Conservation (phyloP, 2,113 vertebrate genomes). For the Tyrannus savana region DNA sequence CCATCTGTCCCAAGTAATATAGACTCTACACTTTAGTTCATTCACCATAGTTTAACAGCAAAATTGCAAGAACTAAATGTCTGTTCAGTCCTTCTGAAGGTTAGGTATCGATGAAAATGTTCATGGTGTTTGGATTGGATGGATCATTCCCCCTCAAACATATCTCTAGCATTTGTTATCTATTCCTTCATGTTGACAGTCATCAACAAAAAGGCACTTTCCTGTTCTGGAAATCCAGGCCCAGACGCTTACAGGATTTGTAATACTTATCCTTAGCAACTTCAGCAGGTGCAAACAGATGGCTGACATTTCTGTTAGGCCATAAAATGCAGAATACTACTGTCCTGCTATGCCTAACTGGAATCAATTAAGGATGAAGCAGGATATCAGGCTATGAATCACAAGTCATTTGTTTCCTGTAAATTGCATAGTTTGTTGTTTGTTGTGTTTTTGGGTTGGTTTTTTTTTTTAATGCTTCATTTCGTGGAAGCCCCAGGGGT, state of each 20-base stretch:
- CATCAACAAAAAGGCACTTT: background rate
- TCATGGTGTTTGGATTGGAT: conserved; percentile 2
- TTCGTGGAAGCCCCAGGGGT: background rate
- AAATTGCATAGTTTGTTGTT: background rate
- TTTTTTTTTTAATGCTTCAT: background rate
- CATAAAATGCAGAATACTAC: conserved; percentile 39
- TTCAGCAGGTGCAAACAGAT: conserved; percentile 68
- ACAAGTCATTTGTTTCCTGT: conserved; percentile 35
- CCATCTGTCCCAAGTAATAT: conserved; percentile 74
- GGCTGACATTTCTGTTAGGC: conserved; percentile 65
- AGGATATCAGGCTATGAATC: conserved; percentile 29
- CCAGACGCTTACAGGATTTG: conserved; percentile 9
- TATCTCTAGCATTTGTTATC: background rate
- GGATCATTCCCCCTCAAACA: background rate
- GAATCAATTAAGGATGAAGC: conserved; percentile 37
- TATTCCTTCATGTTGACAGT: background rate
- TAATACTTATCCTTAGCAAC: conserved; percentile 3
- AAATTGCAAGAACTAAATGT: conserved; percentile 51
- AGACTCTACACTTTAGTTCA: conserved; percentile 60
- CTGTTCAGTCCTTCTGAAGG: conserved; percentile 59
- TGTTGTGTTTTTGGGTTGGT: too few species aligned
- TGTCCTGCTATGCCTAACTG: conserved; percentile 32
- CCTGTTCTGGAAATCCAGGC: background rate
- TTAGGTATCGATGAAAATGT: conserved; percentile 28
- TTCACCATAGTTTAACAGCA: conserved; percentile 55